phyloP scores from a whole-genome alignment of 2,888 invertebrate species.

The Uloborus plumipes region DNA sequence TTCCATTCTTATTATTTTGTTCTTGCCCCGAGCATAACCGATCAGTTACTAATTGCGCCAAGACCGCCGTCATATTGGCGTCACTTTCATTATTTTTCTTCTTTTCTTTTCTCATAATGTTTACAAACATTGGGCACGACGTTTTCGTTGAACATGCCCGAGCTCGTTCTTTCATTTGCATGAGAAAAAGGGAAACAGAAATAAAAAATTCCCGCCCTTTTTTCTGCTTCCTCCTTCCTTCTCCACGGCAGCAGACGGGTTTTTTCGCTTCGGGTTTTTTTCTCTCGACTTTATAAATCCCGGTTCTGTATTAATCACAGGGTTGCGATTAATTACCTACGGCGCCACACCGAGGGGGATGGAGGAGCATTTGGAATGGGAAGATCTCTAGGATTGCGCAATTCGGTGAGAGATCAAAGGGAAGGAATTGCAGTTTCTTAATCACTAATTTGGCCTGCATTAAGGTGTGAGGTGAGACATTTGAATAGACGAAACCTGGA shows the following conservation, averaged over 20 bases:
- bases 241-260: constrained; percentile 5
- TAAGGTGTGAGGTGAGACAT: no score
- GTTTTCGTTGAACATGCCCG: not conserved
- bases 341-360: no score
- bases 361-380: no score
- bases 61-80: constrained; percentile 45
- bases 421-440: not conserved
- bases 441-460: not conserved
- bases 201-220: constrained; percentile 33
- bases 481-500: no score
- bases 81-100: constrained; percentile 10
- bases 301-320: constrained; percentile 6
- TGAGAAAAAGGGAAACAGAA: not conserved
- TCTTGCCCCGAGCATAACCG: constrained; percentile 41
- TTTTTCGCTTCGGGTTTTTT: constrained; percentile 12
- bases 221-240: constrained; percentile 4
- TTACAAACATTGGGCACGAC: constrained; percentile 50
- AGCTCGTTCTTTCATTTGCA: constrained; percentile 1
- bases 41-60: constrained; percentile 52
- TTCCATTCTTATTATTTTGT: constrained; percentile 9
- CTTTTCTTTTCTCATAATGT: constrained; percentile 33
- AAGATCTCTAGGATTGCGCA: not conserved
- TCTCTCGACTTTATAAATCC: constrained; percentile 17
- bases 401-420: not conserved
- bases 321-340: no score